Percentiles rank a stretch among this genome's conserved stretches.
Evolutionary conservation across 2,113 vertebrate genomes (phyloP).

Genomic region (Uria aalge): DNA sequence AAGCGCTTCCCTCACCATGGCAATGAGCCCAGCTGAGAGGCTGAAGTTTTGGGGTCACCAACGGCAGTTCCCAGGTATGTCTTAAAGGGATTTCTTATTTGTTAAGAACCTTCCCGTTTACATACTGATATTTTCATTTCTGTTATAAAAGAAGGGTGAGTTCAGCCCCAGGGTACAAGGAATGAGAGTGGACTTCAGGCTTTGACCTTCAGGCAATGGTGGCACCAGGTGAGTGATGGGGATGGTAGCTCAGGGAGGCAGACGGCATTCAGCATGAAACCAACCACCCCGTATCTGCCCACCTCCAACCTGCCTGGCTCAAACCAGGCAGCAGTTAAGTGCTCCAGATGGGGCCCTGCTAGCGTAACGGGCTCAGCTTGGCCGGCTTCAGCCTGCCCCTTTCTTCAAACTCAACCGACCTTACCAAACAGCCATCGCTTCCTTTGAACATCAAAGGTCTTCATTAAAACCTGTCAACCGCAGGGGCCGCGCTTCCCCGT

Average conservation of each 20-base stretch:
- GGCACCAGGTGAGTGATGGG: not conserved
- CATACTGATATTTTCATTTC: not conserved
- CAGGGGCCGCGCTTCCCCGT: not conserved
- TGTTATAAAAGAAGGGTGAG: not conserved
- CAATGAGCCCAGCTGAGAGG: not conserved
- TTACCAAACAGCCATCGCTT: conserved; percentile 1
- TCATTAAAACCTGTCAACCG: conserved; percentile 13
- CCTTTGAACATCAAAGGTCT: conserved; percentile 44
- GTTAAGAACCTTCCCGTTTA: not conserved
- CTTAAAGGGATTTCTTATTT: not conserved
- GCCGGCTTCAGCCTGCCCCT: not conserved
- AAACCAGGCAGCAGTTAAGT: not conserved
- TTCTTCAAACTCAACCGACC: conserved; percentile 31
- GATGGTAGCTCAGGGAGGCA: accelerated
- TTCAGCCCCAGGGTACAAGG: not conserved
- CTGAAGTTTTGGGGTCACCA: not conserved
- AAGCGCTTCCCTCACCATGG: accelerated
- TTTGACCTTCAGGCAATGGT: not conserved
- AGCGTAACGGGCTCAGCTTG: not conserved
- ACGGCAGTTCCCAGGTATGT: not conserved
- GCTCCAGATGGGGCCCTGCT: conserved; percentile 7
- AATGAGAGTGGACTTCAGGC: not conserved
- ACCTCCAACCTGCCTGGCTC: not conserved
- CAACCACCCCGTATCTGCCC: not conserved
- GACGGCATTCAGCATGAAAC: accelerated